Base-by-base conservation (phyloP, 2,113 vertebrate genomes). In the Procavia capensis region DNA sequence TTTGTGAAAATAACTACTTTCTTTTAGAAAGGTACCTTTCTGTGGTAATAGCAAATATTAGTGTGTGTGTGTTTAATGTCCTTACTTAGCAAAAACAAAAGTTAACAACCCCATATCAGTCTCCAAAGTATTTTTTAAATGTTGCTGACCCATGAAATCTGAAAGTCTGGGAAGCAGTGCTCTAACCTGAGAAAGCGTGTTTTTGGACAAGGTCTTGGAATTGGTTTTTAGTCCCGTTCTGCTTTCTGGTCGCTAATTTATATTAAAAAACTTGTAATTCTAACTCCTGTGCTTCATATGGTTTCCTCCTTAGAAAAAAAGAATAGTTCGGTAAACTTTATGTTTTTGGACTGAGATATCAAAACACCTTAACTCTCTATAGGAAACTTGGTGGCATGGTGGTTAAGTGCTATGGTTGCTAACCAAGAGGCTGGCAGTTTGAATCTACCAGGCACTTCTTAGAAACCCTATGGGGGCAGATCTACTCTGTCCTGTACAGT, bases 61-160 rank as follows among this genome's bases (percentile, higher is more conserved):
- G n/a, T 31, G n/a, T 59, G 4, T 59, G 3, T 43, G 41, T 75
- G 68, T 88, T 6, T 8, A 94, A 90, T 61, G 19, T 22, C 59
- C 41, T 92, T 66, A 59, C n/a, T 95, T 83, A 74, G 79, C 86
- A 82, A 87, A 95, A 25, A 61, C 61, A 95, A 93, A 81, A 31
- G 34, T 59, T 75, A 87, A 34, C 84, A 74, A 74, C 19, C 47
- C 24, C 75, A 16, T 29, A 29, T 57, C 87, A 59, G 47, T 83
- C 87, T 94, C 68, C 64, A 68, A 92, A 87, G 75, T 75, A 79
- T 84, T 80, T 84, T 80, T 91, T 75, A 89, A 93, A 86, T 93
- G 89, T 95, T 83, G 89, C 76, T 95, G 74, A 39, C 57, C 75
- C 47, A 22, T 95, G 90, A 95, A 97, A 88, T 86, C 83, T 85